Percentiles rank a stretch among this genome's conserved stretches.
Evolutionary conservation across 2,888 invertebrate genomes (phyloP).

Genomic region (Pammene aurita): DNA sequence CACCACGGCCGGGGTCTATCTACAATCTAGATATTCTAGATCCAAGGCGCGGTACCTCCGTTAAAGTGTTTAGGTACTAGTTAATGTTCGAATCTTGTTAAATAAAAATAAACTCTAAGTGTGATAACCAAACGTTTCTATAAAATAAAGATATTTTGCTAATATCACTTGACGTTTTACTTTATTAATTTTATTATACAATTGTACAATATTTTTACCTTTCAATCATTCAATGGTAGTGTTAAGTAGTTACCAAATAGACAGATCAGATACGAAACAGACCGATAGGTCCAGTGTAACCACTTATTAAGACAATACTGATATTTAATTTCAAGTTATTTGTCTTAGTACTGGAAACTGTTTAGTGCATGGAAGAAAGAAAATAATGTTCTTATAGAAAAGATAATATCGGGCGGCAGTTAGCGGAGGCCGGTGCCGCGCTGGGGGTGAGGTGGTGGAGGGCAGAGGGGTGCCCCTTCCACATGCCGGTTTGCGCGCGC

Average conservation of each 20-base stretch:
- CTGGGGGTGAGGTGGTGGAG: conserved; percentile 42
- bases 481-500: conserved; percentile 72
- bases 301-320: not conserved
- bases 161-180: conserved; percentile 14
- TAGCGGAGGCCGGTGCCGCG: conserved; percentile 43
- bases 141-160: conserved; percentile 1
- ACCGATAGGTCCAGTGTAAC: not conserved
- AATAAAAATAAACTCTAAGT: not conserved
- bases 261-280: not conserved
- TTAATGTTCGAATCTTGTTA: conserved; percentile 39
- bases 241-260: not conserved
- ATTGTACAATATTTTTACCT: not conserved
- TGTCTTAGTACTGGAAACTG: conserved; percentile 39
- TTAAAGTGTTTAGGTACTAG: conserved; percentile 3
- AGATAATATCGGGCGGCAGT: conserved; percentile 70
- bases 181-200: not conserved
- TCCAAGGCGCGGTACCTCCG: no score
- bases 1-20: no score
- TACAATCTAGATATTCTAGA: no score
- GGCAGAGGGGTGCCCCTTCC: conserved; percentile 62
- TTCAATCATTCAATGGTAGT: not conserved
- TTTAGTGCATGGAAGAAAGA: conserved; percentile 76
- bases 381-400: conserved; percentile 78
- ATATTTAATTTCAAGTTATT: not conserved
- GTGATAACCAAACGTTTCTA: not conserved